A percentile compares a stretch with the other conserved stretches of the same genome.
phyloP scores from a whole-genome alignment of 2,888 invertebrate genomes.

The Plebejus argus region DNA sequence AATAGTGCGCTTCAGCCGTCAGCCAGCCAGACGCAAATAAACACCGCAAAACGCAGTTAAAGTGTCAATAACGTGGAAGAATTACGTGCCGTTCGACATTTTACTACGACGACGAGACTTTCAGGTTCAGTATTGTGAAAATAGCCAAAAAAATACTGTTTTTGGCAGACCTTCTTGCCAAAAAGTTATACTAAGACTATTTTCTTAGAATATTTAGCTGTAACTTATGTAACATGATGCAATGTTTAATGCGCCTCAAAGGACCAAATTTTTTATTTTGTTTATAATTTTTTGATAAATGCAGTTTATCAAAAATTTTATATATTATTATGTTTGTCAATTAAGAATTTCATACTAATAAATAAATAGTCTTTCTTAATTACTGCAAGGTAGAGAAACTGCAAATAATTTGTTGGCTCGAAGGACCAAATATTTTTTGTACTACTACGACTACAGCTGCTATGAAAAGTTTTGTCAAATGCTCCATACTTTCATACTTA shows the following conservation, averaged over 20 bases:
- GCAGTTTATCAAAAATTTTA: no score
- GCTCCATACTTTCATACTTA: no score
- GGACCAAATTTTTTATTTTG: neutral
- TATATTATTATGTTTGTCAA: no score
- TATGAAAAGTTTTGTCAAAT: no score
- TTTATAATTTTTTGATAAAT: no score
- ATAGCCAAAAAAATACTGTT: neutral
- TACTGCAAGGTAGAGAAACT: no score
- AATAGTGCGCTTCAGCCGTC: neutral
- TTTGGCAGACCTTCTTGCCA: neutral
- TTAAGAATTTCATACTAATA: no score
- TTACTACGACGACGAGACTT: neutral
- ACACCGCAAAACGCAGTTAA: constrained; percentile 12
- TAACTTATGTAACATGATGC: neutral
- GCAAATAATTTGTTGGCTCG: no score
- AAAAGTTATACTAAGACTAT: neutral
- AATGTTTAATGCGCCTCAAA: neutral
- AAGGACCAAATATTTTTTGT: no score
- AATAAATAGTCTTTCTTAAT: no score
- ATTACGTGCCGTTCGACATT: constrained; percentile 20
- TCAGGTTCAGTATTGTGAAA: neutral
- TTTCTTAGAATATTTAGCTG: neutral
- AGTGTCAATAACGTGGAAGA: constrained; percentile 23
- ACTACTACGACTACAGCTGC: no score
- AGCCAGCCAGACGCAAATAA: constrained; percentile 3